phyloP scores from a whole-genome alignment of 2,113 vertebrate genomes.

The human (Homo sapiens) region GRCh38 chr13:65268501-65269000 shows the following conservation, averaged over 20 bases:
- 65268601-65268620: neutral
- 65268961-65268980: neutral
- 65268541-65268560: neutral
- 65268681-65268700: neutral
- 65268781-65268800: neutral
- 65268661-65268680: neutral
- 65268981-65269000: neutral
- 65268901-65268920: neutral
- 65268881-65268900: neutral
- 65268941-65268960: neutral
- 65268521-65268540: neutral
- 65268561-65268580: neutral
- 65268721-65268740: neutral
- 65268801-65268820: neutral
- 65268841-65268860: neutral
- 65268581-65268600: neutral
- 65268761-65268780: neutral
- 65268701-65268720: neutral
- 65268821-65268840: neutral
- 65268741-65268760: neutral
- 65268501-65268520: neutral
- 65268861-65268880: neutral
- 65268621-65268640: neutral
- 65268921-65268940: neutral
- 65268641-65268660: neutral